Conservation (phyloP, 2,888 invertebrate species). For the Drosophila ezoana region DNA sequence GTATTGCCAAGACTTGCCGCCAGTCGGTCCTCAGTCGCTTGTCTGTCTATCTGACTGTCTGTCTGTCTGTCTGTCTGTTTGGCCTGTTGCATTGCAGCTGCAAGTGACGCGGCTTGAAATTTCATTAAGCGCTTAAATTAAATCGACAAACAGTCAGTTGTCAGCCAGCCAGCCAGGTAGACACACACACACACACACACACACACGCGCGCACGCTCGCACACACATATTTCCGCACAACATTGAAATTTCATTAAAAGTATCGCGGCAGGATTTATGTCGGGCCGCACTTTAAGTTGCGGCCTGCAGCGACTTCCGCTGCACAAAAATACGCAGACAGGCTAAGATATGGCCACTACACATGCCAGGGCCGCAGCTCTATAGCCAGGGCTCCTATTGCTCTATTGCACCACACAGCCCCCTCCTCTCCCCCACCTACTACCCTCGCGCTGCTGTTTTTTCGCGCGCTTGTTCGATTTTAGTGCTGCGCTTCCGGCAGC, state of each 20-base stretch:
- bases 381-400: slow-evolving; percentile 6
- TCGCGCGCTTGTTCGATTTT: slow-evolving; percentile 76
- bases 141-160: slow-evolving; percentile 71
- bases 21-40: no score
- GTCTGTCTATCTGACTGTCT: slow-evolving; percentile 2
- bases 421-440: background rate
- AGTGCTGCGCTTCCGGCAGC: slow-evolving; percentile 71
- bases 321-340: slow-evolving; percentile 73
- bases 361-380: slow-evolving; percentile 56
- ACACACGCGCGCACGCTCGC: slow-evolving; percentile 5
- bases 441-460: slow-evolving; percentile 26
- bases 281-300: slow-evolving; percentile 72
- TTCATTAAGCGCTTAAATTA: slow-evolving; percentile 79
- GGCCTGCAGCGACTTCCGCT: slow-evolving; percentile 69
- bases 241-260: slow-evolving; percentile 81
- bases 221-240: slow-evolving; percentile 39
- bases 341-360: slow-evolving; percentile 74
- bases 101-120: slow-evolving; percentile 73
- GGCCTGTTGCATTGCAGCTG: slow-evolving; percentile 64
- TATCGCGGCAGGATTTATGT: slow-evolving; percentile 69
- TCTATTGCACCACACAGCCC: slow-evolving; percentile 9
- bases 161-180: slow-evolving; percentile 42
- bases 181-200: slow-evolving; percentile 14
- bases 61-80: slow-evolving; percentile 14
- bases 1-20: slow-evolving; percentile 33